A percentile compares a stretch with the other conserved stretches of the same genome.
phyloP scores from a whole-genome alignment of 2,888 invertebrate genomes.

The Pseudoips prasinana region DNA sequence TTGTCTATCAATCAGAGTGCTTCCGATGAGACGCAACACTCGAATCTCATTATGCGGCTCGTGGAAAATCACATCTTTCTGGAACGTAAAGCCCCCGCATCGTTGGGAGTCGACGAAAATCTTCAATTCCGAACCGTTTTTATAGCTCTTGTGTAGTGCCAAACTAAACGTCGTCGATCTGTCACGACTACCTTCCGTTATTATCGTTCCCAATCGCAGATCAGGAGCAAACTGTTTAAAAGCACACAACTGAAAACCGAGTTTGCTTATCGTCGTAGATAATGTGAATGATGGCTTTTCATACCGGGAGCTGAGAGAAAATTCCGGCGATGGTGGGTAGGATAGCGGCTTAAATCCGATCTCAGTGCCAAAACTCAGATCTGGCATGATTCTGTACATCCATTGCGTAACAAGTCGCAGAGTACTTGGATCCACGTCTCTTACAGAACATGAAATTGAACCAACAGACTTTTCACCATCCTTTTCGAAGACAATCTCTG shows the following conservation, averaged over 20 bases:
- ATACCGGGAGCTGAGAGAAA: constrained; percentile 65
- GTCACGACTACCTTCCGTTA: constrained; percentile 52
- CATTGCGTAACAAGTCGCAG: constrained; percentile 61
- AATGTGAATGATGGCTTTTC: constrained; percentile 50
- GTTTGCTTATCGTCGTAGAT: constrained; percentile 60
- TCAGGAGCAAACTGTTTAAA: constrained; percentile 63
- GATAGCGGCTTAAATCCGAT: constrained; percentile 54
- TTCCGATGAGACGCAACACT: constrained; percentile 58
- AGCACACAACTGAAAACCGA: constrained; percentile 64
- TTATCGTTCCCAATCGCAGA: constrained; percentile 60
- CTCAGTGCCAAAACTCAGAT: constrained; percentile 61
- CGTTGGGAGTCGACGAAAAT: constrained; percentile 69
- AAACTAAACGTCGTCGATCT: constrained; percentile 54
- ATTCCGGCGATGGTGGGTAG: constrained; percentile 49
- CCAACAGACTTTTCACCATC: constrained; percentile 52
- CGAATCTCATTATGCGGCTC: constrained; percentile 59
- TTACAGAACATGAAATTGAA: constrained; percentile 54
- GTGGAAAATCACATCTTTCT: constrained; percentile 63
- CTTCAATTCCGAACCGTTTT: constrained; percentile 63
- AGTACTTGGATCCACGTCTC: constrained; percentile 64
- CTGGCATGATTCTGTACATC: constrained; percentile 60
- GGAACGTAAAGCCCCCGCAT: constrained; percentile 69
- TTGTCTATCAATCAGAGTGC: constrained; percentile 66
- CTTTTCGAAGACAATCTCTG: constrained; percentile 63
- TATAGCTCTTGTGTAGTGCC: constrained; percentile 61